phyloP scores from a whole-genome alignment of 2,797 vertebrate species.

The Anolis apletophallus region DNA sequence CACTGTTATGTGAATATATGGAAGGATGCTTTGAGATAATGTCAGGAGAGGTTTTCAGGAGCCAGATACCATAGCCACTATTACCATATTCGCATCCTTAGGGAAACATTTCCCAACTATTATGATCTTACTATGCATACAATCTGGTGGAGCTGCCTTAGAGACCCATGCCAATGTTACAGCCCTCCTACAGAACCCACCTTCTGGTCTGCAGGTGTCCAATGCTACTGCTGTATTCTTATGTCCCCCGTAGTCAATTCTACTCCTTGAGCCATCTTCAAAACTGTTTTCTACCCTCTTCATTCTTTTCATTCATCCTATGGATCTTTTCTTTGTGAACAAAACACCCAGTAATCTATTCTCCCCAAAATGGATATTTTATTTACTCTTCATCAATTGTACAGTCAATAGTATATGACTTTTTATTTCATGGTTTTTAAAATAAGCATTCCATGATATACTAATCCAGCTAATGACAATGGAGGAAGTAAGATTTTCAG shows the following conservation, averaged over 20 bases:
- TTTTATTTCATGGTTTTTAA: neutral
- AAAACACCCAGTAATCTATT: neutral
- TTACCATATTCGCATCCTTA: neutral
- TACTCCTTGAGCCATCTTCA: neutral
- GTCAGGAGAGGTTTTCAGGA: neutral
- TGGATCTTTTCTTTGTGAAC: neutral
- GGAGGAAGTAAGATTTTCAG: neutral
- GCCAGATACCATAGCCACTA: neutral
- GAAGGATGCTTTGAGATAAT: neutral
- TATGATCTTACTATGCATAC: neutral
- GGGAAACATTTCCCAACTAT: neutral
- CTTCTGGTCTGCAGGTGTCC: neutral
- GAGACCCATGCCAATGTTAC: neutral
- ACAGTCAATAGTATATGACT: neutral
- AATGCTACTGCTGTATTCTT: neutral
- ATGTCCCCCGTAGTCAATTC: neutral
- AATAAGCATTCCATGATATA: neutral
- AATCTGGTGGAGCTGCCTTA: too few relatives aligned
- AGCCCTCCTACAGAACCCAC: neutral
- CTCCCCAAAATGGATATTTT: too few relatives aligned
- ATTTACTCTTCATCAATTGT: neutral
- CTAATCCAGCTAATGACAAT: neutral
- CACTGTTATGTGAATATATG: neutral
- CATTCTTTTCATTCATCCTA: neutral
- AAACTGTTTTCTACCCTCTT: neutral